Conservation (phyloP, 1,140 invertebrate species). For the Maconellicoccus hirsutus region DNA sequence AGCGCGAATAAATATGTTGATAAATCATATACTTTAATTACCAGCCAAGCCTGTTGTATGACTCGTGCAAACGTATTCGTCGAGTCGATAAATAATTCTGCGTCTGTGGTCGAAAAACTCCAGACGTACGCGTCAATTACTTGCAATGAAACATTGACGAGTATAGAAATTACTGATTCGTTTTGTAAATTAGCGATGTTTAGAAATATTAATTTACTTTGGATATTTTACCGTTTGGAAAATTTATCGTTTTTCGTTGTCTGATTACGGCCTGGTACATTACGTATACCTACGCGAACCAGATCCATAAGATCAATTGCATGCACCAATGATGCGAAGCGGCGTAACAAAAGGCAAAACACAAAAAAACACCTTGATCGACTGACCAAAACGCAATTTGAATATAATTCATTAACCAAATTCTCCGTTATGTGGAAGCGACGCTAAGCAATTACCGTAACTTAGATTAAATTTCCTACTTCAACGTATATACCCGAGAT, state of each 20-base stretch:
- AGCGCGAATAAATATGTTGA: no score
- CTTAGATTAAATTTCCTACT: neutral
- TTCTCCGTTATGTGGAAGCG: conserved; percentile 12
- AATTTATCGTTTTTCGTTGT: conserved; percentile 18
- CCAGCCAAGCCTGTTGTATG: no score
- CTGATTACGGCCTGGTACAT: neutral
- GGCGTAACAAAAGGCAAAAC: neutral
- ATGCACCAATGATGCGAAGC: conserved; percentile 15
- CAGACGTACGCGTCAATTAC: no score
- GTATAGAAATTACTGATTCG: no score
- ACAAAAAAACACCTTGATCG: neutral
- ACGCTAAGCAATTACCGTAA: neutral
- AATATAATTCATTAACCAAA: conserved; percentile 16
- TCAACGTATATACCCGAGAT: neutral
- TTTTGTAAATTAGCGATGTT: no score
- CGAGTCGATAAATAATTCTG: no score
- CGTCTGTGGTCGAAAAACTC: no score
- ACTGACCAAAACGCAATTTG: neutral
- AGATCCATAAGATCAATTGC: neutral
- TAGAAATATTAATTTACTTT: no score
- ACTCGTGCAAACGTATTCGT: no score
- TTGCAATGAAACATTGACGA: no score
- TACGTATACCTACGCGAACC: neutral
- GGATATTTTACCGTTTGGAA: neutral
- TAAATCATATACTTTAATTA: no score